phyloP scores from a whole-genome alignment of 2,888 invertebrate genomes.

The Macrophya annulata region DNA sequence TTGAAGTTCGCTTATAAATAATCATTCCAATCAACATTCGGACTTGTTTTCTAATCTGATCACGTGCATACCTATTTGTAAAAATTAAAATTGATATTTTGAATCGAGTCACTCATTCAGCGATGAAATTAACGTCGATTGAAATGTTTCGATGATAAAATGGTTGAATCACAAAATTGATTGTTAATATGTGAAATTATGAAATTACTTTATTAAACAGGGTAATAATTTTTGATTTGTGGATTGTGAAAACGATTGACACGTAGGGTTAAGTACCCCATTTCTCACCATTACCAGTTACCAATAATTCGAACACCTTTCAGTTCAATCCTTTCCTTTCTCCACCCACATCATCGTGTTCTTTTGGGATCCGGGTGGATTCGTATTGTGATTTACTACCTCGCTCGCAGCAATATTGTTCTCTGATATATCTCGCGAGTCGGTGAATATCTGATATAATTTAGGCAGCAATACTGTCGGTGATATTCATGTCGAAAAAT shows the following conservation, averaged over 20 bases:
- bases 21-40: background rate
- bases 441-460: constrained; percentile 19
- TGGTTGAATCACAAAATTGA: background rate
- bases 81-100: background rate
- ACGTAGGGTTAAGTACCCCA: background rate
- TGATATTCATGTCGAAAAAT: background rate
- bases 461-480: constrained; percentile 14
- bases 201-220: background rate
- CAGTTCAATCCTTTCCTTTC: background rate
- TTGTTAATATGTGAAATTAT: background rate
- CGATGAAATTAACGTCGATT: background rate
- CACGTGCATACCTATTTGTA: background rate
- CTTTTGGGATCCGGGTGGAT: constrained; percentile 10
- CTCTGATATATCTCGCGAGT: constrained; percentile 16
- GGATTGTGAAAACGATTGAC: background rate
- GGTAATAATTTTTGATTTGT: too few species aligned
- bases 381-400: constrained; percentile 23
- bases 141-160: background rate
- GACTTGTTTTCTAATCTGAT: background rate
- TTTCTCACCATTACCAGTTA: constrained; percentile 3
- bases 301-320: background rate
- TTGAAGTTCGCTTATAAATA: background rate
- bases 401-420: constrained; percentile 37
- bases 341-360: background rate
- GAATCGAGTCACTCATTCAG: background rate